Evolutionary conservation across 2,888 invertebrate genomes (phyloP).

Genomic region (Sinopyrophorus schimmeli): DNA sequence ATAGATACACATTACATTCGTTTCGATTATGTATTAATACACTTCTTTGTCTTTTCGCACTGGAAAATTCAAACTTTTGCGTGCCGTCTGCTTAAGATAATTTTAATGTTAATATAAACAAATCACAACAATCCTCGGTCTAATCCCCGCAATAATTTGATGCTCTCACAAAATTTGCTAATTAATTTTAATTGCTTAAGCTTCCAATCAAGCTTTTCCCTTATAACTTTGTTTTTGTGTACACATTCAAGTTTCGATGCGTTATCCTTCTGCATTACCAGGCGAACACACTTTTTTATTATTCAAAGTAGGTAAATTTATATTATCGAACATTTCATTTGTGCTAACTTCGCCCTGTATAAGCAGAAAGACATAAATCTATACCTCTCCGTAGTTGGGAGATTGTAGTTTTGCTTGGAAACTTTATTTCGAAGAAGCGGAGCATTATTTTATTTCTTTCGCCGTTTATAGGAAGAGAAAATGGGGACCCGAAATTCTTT

Average conservation of each 20-base stretch:
- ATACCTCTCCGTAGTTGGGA: slow-evolving; percentile 28
- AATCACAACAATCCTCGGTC: slow-evolving; percentile 12
- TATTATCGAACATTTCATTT: slow-evolving; percentile 21
- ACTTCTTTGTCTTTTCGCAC: too few relatives aligned
- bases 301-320: slow-evolving; percentile 3
- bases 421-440: slow-evolving; percentile 22
- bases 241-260: too few relatives aligned
- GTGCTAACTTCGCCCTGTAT: slow-evolving; percentile 22
- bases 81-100: slow-evolving; percentile 13
- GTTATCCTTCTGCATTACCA: too few relatives aligned
- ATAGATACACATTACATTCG: too few relatives aligned
- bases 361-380: slow-evolving; percentile 32
- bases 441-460: slow-evolving; percentile 13
- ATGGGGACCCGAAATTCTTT: too few relatives aligned
- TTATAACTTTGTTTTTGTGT: too few relatives aligned
- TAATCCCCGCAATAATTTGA: too few relatives aligned
- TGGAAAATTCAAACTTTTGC: slow-evolving; percentile 18
- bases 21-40: too few relatives aligned
- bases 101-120: slow-evolving; percentile 16
- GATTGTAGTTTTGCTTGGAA: slow-evolving; percentile 27
- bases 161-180: slow-evolving; percentile 11
- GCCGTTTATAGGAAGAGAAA: too few relatives aligned
- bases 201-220: slow-evolving; percentile 7
- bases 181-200: slow-evolving; percentile 14
- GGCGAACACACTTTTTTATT: not conserved